These are phyloP conservation scores for Lanius collurio DNA, from an alignment of 2,113 vertebrate genomes.

Conservation along the genomic window DNA sequence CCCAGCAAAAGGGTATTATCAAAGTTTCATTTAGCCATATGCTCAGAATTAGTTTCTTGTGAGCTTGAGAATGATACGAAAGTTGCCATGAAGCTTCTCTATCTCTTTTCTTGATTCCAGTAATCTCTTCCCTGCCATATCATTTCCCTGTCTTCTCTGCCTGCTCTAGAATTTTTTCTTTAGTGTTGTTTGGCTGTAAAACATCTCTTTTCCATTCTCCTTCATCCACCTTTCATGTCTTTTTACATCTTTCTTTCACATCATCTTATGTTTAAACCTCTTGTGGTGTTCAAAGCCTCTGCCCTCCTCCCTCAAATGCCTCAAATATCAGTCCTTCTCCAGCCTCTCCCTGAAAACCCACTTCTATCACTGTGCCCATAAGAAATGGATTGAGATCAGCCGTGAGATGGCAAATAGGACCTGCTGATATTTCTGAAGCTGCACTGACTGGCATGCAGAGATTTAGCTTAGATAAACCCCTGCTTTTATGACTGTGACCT, in stretches of 20 bases:
- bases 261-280: background rate
- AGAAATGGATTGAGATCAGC: background rate
- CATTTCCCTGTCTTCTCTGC: background rate
- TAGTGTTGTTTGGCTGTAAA: background rate
- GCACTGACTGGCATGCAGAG: background rate
- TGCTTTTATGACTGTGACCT: conserved; percentile 10
- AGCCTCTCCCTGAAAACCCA: background rate
- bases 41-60: background rate
- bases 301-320: background rate
- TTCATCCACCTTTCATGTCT: background rate
- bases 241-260: conserved; percentile 5
- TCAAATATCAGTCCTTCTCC: background rate
- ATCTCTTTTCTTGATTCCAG: background rate
- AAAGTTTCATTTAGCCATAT: background rate
- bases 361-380: background rate
- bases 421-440: conserved; percentile 1
- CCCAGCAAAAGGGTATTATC: background rate
- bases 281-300: background rate
- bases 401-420: background rate
- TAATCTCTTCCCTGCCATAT: background rate
- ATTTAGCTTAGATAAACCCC: conserved; percentile 22
- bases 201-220: background rate
- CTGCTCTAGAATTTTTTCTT: background rate
- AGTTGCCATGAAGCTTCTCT: background rate
- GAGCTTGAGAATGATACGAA: background rate